phyloP scores from a whole-genome alignment of 2,797 vertebrate species.

The Sebastolobus alascanus region DNA sequence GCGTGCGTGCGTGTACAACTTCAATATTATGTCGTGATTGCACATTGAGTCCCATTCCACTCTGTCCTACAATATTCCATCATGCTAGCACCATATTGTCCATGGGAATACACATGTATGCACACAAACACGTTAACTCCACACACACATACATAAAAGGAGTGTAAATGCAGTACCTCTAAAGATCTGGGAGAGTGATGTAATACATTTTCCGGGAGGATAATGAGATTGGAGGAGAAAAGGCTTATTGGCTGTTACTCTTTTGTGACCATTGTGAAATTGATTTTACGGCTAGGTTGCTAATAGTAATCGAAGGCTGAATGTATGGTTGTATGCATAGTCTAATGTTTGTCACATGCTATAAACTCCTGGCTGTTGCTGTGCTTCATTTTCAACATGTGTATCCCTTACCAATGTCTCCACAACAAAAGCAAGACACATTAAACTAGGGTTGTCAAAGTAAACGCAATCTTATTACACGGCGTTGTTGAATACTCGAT shows the following conservation, averaged over 20 bases:
- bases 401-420: not conserved
- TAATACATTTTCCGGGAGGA: slow-evolving; percentile 50
- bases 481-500: no score
- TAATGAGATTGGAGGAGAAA: slow-evolving; percentile 56
- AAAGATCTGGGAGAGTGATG: slow-evolving; percentile 31
- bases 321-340: slow-evolving; percentile 4
- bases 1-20: slow-evolving; percentile 14
- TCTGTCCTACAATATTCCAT: slow-evolving; percentile 49
- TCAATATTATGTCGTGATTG: slow-evolving; percentile 44
- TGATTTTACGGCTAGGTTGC: slow-evolving; percentile 39
- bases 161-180: slow-evolving; percentile 20
- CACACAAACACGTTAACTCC: not conserved
- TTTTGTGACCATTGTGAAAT: slow-evolving; percentile 57
- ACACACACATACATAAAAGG: not conserved
- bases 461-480: no score
- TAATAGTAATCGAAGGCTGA: slow-evolving; percentile 46
- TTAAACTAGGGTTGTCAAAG: rapidly evolving
- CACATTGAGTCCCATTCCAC: slow-evolving; percentile 30
- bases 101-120: slow-evolving; percentile 28
- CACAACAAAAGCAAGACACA: slow-evolving; percentile 6
- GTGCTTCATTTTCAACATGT: not conserved
- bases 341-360: slow-evolving; percentile 24
- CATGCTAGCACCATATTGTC: slow-evolving; percentile 35
- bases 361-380: not conserved
- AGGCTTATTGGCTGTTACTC: slow-evolving; percentile 42